Conservation (phyloP, 2,113 vertebrate genomes). For the Heterocephalus glaber region DNA sequence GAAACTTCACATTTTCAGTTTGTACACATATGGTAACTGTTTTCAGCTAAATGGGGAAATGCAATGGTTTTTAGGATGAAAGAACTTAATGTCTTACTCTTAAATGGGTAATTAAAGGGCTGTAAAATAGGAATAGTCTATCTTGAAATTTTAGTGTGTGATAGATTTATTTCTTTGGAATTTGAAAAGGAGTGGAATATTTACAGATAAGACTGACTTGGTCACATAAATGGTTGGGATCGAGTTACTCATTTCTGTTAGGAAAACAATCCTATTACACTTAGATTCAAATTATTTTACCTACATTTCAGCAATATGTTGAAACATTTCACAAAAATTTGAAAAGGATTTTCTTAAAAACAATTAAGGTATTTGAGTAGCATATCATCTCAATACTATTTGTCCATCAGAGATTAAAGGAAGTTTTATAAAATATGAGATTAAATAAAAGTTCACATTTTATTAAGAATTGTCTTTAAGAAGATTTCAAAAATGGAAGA, state of each 20-base stretch:
- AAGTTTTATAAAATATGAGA: constrained; percentile 32
- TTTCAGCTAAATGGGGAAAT: constrained; percentile 19
- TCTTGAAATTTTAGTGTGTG: constrained; percentile 69
- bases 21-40: background rate
- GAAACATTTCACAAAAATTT: constrained; percentile 27
- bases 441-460: background rate
- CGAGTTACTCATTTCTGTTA: background rate
- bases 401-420: background rate
- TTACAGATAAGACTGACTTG: constrained; percentile 51
- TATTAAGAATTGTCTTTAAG: constrained; percentile 1
- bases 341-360: background rate
- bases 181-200: constrained; percentile 67
- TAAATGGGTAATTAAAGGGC: background rate
- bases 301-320: constrained; percentile 28
- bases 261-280: background rate
- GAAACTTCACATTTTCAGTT: constrained; percentile 61
- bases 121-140: background rate
- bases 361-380: background rate
- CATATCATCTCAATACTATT: background rate
- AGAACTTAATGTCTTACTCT: background rate
- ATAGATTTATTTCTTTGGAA: constrained; percentile 64
- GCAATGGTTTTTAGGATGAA: background rate
- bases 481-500: constrained; percentile 6
- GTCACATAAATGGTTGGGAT: background rate
- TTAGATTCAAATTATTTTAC: constrained; percentile 42